Conservation (phyloP, 1,140 invertebrate genomes). For the Bilobella aurantiaca region DNA sequence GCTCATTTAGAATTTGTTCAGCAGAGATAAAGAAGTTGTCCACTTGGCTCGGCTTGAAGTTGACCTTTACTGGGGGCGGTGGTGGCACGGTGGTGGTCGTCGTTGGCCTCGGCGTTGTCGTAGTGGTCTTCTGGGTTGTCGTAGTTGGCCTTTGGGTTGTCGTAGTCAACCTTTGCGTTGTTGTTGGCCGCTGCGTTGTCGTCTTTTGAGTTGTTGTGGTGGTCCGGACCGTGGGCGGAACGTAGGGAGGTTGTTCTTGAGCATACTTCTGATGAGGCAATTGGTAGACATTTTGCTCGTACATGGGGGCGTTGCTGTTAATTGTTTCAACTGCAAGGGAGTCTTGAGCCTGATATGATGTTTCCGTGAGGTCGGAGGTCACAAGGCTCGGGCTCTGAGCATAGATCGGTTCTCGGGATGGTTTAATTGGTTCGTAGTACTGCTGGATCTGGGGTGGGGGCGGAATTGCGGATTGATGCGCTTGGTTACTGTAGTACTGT, state of each 20-base stretch:
- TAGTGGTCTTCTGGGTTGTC: not conserved
- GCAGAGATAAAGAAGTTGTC: slow-evolving; percentile 9
- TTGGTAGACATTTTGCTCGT: not conserved
- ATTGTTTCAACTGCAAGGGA: no score
- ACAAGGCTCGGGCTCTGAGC: not conserved
- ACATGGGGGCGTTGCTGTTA: no score
- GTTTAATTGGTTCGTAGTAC: not conserved
- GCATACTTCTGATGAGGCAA: no score
- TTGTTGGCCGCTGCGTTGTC: not conserved
- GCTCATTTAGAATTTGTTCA: slow-evolving; percentile 5
- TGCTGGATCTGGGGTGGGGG: not conserved
- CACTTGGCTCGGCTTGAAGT: slow-evolving; percentile 13
- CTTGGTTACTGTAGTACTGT: not conserved
- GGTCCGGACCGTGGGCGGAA: no score
- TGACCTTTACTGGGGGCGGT: not conserved
- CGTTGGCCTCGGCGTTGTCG: slow-evolving; percentile 8
- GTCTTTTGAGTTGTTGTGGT: no score
- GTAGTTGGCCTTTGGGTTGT: slow-evolving; percentile 2
- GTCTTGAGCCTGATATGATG: not conserved
- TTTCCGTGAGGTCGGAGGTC: not conserved
- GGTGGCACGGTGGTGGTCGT: slow-evolving; percentile 3
- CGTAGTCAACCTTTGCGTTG: slow-evolving; percentile 1
- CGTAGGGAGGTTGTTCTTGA: no score
- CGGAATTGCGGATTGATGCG: not conserved
- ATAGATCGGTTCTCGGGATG: not conserved